phyloP scores from a whole-genome alignment of 2,888 invertebrate genomes.

The Hirudinaria manillensis region DNA sequence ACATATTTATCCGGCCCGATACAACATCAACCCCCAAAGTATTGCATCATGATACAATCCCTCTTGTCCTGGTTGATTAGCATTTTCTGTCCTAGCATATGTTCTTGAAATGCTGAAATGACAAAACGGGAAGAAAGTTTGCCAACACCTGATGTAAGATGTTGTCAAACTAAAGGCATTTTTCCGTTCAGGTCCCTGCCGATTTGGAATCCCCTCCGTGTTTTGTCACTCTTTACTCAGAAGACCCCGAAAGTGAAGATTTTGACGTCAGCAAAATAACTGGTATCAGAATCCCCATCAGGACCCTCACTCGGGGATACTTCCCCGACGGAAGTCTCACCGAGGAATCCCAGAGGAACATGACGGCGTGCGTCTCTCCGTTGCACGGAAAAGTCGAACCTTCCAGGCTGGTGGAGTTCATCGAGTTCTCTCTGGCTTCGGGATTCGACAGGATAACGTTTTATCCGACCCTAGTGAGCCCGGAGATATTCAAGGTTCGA shows the following conservation, averaged over 20 bases:
- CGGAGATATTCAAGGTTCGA: slow-evolving; percentile 38
- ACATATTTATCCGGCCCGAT: no score
- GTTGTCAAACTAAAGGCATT: no score
- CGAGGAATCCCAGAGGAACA: slow-evolving; percentile 19
- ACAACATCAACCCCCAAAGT: background rate
- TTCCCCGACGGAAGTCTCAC: background rate
- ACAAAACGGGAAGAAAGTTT: no score
- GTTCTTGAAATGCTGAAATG: no score
- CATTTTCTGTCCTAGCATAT: no score
- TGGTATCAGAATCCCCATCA: background rate
- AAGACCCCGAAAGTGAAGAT: slow-evolving; percentile 13
- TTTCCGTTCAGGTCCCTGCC: slow-evolving; percentile 19
- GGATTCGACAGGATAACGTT: slow-evolving; percentile 46
- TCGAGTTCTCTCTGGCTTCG: slow-evolving; percentile 47
- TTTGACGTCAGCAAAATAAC: background rate
- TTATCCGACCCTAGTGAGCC: slow-evolving; percentile 44
- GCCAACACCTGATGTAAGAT: no score
- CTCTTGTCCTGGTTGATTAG: background rate
- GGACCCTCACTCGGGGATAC: background rate
- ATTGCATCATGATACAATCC: background rate
- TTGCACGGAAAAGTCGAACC: slow-evolving; percentile 45
- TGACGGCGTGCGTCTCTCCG: slow-evolving; percentile 50
- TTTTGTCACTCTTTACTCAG: slow-evolving; percentile 7
- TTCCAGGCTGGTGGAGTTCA: slow-evolving; percentile 46
- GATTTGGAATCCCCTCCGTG: slow-evolving; percentile 20